phyloP scores from a whole-genome alignment of 2,113 vertebrate genomes.

The Galbula dea region DNA sequence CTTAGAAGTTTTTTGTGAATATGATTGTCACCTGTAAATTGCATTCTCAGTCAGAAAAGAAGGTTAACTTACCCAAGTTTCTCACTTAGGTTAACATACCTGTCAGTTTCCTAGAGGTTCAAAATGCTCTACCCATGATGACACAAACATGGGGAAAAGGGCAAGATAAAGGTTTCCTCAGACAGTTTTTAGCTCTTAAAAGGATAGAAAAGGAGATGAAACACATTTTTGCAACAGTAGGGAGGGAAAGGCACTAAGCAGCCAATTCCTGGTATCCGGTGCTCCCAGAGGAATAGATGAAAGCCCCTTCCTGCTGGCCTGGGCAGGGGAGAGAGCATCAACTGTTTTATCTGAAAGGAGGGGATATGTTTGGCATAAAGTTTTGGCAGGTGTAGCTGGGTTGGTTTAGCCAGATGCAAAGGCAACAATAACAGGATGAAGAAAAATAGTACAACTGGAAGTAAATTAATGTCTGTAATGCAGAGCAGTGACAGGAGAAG shows the following conservation, averaged over 20 bases:
- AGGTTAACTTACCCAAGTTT: neutral
- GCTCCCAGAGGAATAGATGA: neutral
- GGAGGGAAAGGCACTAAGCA: neutral
- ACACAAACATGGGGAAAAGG: neutral
- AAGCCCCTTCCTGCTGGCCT: neutral
- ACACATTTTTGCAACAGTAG: neutral
- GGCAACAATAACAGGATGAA: neutral
- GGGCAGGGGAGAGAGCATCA: neutral
- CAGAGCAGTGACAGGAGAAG: rapidly evolving
- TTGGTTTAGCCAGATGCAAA: neutral
- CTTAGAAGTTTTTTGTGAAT: neutral
- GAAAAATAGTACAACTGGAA: neutral
- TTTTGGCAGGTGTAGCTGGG: neutral
- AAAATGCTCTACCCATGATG: neutral
- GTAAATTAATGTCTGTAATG: neutral
- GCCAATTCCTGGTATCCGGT: neutral
- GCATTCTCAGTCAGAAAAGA: neutral
- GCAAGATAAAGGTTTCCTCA: neutral
- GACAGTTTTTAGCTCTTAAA: neutral
- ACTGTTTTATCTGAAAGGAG: neutral
- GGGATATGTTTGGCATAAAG: neutral
- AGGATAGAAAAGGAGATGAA: neutral
- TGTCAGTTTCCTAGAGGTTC: neutral
- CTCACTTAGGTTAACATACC: too few relatives aligned
- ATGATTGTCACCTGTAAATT: neutral